phyloP scores from a whole-genome alignment of 2,888 invertebrate species.

The Dysmachus trigonus region DNA sequence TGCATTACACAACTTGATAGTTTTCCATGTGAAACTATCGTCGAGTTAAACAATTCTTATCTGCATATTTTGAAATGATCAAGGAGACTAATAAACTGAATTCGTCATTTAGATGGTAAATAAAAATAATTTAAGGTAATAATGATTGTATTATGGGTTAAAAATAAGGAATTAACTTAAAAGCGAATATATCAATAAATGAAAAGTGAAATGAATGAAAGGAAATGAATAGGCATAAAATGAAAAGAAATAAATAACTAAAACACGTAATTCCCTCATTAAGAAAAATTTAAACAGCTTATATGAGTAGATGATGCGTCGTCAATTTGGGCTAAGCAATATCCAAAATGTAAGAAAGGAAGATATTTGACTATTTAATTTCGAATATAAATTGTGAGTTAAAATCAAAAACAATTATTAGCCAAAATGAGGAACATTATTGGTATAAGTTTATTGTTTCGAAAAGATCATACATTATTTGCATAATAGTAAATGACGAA shows the following conservation, averaged over 20 bases:
- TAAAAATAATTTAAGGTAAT: background rate
- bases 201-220: background rate
- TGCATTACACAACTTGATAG: background rate
- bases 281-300: too few relatives aligned
- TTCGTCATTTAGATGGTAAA: background rate
- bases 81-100: background rate
- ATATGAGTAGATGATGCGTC: too few relatives aligned
- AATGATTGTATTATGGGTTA: background rate
- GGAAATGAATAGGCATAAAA: background rate
- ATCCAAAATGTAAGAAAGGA: too few relatives aligned
- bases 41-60: background rate
- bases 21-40: background rate
- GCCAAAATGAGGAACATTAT: too few relatives aligned
- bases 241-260: background rate
- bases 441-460: too few relatives aligned
- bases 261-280: background rate
- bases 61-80: background rate
- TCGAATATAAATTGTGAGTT: too few relatives aligned
- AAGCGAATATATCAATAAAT: background rate
- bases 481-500: too few relatives aligned
- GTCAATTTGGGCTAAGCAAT: too few relatives aligned
- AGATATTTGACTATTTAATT: too few relatives aligned
- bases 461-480: too few relatives aligned
- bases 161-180: background rate
- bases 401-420: too few relatives aligned